Conservation (phyloP, 2,113 vertebrate genomes). For the Cavia aperea region DNA sequence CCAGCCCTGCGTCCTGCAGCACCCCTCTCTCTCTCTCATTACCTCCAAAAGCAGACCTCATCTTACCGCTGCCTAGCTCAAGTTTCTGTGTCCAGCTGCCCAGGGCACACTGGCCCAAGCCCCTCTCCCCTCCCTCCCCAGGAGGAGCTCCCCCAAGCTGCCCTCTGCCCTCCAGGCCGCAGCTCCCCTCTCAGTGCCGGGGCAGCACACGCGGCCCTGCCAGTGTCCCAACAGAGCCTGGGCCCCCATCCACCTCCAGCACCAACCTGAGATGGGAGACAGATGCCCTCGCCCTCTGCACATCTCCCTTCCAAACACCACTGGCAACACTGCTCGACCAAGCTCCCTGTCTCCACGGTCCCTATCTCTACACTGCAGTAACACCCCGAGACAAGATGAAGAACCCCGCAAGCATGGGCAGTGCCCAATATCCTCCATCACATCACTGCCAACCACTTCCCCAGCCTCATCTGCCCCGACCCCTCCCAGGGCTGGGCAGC, state of each 20-base stretch:
- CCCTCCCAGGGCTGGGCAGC: neutral
- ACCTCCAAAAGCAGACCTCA: neutral
- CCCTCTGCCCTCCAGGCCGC: too few relatives aligned
- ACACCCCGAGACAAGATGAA: too few relatives aligned
- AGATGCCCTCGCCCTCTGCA: too few relatives aligned
- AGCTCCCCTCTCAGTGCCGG: neutral
- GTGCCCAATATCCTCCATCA: too few relatives aligned
- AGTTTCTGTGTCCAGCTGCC: neutral
- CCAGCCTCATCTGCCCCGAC: too few relatives aligned
- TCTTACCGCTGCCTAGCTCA: neutral
- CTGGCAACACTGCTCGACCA: neutral
- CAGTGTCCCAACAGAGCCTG: too few relatives aligned
- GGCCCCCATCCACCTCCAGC: fast-evolving
- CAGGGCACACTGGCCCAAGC: neutral
- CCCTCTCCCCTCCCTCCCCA: neutral
- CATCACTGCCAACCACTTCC: neutral
- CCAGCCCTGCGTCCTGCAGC: neutral
- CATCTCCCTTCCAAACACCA: too few relatives aligned
- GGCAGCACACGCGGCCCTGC: too few relatives aligned
- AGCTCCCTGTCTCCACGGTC: neutral
- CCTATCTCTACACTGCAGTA: too few relatives aligned
- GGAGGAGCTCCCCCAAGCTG: neutral
- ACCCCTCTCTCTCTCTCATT: neutral
- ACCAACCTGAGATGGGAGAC: neutral
- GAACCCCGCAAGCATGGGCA: too few relatives aligned